These are phyloP conservation scores for Smittia aterrima DNA, from an alignment of 2,888 invertebrate species.

Conservation along the genomic window DNA sequence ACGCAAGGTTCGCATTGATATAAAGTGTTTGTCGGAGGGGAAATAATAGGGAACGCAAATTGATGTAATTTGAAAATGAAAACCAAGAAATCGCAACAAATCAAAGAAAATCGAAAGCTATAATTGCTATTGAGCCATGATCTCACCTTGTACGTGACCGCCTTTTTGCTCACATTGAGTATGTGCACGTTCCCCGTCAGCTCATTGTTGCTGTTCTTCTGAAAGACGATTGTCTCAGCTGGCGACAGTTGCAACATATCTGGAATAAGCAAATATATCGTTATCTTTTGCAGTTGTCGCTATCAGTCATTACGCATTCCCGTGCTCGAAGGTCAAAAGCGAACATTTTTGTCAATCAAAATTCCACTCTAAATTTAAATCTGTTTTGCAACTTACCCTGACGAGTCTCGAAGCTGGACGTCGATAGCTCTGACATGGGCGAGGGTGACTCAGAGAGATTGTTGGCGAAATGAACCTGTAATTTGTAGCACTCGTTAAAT, in stretches of 20 bases:
- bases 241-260: conserved; percentile 65
- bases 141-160: conserved; percentile 67
- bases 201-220: conserved; percentile 63
- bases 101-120: neutral
- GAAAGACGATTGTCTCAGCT: conserved; percentile 68
- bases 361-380: no score
- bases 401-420: conserved; percentile 19
- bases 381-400: neutral
- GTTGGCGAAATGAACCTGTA: conserved; percentile 33
- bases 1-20: neutral
- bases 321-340: no score
- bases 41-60: neutral
- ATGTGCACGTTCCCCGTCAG: conserved; percentile 66
- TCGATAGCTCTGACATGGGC: conserved; percentile 31
- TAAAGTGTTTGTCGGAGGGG: neutral
- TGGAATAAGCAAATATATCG: conserved; percentile 49
- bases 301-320: no score
- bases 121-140: neutral
- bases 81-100: neutral
- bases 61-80: no score
- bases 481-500: neutral
- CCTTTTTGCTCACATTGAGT: conserved; percentile 64
- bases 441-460: conserved; percentile 20
- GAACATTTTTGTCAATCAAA: no score
- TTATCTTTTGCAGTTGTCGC: no score